Evolutionary conservation across 2,113 vertebrate genomes (phyloP), one percentile per base, ranked within the genome.

Genomic region (Tetraodon nigroviridis): DNA sequence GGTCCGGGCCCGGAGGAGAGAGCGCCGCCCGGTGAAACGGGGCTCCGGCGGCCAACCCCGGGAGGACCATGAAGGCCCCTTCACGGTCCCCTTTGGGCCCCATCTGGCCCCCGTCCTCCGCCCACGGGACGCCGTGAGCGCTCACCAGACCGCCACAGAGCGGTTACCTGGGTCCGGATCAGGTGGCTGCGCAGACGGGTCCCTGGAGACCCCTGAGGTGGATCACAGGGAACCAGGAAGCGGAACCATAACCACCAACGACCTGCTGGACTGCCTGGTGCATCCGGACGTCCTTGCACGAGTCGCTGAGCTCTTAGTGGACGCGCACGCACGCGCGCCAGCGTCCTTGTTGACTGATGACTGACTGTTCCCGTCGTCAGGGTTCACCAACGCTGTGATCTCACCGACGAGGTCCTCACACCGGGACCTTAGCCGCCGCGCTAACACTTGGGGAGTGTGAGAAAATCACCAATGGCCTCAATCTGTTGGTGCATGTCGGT

Each of bases 231-330:
- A 49, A 2, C 22, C 20, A 5, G 2, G 2, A 3, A 40, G 18
- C 3, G n/a, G 45, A 32, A 19, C 44, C 4, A 69, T 98, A 72
- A 93, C 91, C 51, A 98, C 94, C 46, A 92, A 96, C 59, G 92
- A 96, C 73, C 79, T 99, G 78, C 78, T 99, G 16, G 93, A 95
- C 76, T 96, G 93, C 70, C 81, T 98, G 82, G 71, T 96, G 69
- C 92, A 95, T 83, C 97, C 97, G 0, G 88, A 82, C 14, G 86
- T 98, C 66, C 89, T 94, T 44, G 64, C 67, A 50, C 78, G 88
- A 20, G 92, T 95, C 64, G 88, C 93, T 40, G 80, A 64, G 77
- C 92, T 99, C 49, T 73, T 99, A 51, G 29, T 99, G 84, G 81
- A 92, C 59, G n/a, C n/a, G n/a, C n/a, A n/a, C n/a, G n/a, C n/a